phyloP scores from a whole-genome alignment of 2,888 invertebrate genomes.

The Allacma fusca region DNA sequence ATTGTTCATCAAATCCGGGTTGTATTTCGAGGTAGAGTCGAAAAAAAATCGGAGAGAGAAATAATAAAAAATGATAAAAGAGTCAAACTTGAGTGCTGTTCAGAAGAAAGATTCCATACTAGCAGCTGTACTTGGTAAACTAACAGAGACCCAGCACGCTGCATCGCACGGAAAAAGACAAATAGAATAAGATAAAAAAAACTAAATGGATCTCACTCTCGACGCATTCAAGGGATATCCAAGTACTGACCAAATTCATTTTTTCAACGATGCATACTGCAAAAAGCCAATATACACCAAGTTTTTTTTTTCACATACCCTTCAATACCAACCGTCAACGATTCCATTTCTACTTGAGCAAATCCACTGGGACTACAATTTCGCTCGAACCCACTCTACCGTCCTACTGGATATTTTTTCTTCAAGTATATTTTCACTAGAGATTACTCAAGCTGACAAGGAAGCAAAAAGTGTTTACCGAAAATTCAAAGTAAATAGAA shows the following conservation, averaged over 20 bases:
- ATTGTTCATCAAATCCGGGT: too few species aligned
- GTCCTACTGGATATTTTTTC: background rate
- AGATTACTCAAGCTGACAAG: conserved; percentile 14
- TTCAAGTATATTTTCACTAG: conserved; percentile 5
- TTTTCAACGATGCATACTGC: background rate
- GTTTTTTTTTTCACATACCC: too few species aligned
- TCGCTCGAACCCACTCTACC: background rate
- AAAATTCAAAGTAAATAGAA: conserved; percentile 14
- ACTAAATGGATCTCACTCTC: conserved; percentile 13
- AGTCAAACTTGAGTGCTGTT: background rate
- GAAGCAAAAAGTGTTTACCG: background rate
- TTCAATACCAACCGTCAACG: too few species aligned
- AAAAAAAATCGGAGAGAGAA: background rate
- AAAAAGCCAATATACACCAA: too few species aligned
- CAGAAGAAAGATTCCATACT: too few species aligned
- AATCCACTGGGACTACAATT: background rate
- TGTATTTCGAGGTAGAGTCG: background rate
- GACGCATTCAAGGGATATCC: background rate
- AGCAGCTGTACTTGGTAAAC: too few species aligned
- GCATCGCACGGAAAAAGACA: background rate
- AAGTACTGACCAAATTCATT: background rate
- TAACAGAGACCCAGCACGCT: background rate
- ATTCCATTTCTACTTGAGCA: too few species aligned
- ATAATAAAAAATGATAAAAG: too few species aligned
- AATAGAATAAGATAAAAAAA: conserved; percentile 7